Evolutionary conservation across 92 coral and sea anemone species (phyloP).

Genomic region (Epizoanthus ramosus): DNA sequence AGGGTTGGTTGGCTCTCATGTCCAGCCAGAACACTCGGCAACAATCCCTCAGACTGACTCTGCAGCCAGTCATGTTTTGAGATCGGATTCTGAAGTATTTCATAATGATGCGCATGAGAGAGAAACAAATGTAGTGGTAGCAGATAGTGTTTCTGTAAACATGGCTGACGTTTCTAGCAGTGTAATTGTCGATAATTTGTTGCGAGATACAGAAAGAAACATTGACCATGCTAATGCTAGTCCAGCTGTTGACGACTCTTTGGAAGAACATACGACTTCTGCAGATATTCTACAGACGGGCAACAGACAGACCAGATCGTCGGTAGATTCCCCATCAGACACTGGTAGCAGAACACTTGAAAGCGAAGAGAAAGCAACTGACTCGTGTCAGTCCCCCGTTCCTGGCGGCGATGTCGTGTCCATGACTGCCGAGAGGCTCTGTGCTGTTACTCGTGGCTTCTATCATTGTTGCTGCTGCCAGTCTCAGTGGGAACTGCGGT

Average conservation of each 20-base stretch:
- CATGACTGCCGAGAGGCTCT: conserved; percentile 62
- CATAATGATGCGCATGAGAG: neutral
- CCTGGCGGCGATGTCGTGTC: conserved; percentile 58
- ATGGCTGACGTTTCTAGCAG: too few relatives aligned
- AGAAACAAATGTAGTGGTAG: neutral
- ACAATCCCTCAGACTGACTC: neutral
- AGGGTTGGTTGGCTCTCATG: neutral
- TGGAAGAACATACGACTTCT: neutral
- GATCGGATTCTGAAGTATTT: neutral
- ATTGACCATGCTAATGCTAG: neutral
- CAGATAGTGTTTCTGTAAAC: neutral
- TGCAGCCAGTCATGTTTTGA: neutral
- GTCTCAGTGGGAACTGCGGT: conserved; percentile 55
- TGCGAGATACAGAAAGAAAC: neutral
- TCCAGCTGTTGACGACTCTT: neutral
- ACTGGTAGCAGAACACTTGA: too few relatives aligned
- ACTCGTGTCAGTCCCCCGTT: conserved; percentile 25
- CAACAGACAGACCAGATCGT: conserved; percentile 11
- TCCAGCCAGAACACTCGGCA: neutral
- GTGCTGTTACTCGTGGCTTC: conserved; percentile 62
- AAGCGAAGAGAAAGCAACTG: conserved; percentile 21
- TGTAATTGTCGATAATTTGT: neutral
- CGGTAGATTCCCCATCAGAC: conserved; percentile 9
- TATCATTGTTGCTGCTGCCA: conserved; percentile 58
- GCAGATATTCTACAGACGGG: neutral